Percentiles rank a stretch among this genome's conserved stretches.
These are phyloP conservation scores for Papilio gigon DNA, from an alignment of 2,888 invertebrate species.

Conservation along the genomic window DNA sequence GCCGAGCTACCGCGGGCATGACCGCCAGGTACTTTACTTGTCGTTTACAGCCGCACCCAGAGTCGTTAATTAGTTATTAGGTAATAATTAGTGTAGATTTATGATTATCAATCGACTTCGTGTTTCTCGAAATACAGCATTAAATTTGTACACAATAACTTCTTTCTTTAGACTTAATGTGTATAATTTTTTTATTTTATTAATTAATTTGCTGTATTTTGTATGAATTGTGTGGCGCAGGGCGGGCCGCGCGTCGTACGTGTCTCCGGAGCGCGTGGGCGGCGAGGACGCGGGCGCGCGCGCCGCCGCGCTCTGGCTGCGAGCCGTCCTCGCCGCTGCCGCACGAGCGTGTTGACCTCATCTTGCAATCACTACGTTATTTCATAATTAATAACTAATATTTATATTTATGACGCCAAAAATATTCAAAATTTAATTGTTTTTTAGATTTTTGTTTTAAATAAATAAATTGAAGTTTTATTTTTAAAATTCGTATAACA, in stretches of 20 bases:
- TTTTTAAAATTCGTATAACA: not conserved
- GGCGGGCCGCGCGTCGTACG: constrained; percentile 89
- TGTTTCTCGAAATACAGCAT: not conserved
- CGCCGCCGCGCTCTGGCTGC: constrained; percentile 84
- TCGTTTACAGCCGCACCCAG: not conserved
- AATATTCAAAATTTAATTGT: not conserved
- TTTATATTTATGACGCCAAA: too few species aligned
- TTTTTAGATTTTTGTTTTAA: not conserved
- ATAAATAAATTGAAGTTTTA: not conserved
- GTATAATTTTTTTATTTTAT: not conserved
- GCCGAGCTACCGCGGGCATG: constrained; percentile 80
- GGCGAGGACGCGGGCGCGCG: constrained; percentile 88
- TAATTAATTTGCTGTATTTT: not conserved
- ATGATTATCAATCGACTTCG: not conserved
- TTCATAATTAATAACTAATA: not conserved
- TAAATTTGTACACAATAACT: not conserved
- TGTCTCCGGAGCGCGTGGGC: constrained; percentile 74
- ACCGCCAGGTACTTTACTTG: constrained; percentile 75
- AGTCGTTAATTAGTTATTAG: not conserved
- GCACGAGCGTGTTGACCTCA: constrained; percentile 43
- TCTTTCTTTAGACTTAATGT: not conserved
- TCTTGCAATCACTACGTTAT: not conserved
- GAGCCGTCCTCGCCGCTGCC: constrained; percentile 69
- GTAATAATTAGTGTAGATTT: not conserved
- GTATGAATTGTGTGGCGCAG: constrained; percentile 55